Evolutionary conservation across 2,797 vertebrate species (phyloP).

Genomic region (Lepilemur ruficaudatus): DNA sequence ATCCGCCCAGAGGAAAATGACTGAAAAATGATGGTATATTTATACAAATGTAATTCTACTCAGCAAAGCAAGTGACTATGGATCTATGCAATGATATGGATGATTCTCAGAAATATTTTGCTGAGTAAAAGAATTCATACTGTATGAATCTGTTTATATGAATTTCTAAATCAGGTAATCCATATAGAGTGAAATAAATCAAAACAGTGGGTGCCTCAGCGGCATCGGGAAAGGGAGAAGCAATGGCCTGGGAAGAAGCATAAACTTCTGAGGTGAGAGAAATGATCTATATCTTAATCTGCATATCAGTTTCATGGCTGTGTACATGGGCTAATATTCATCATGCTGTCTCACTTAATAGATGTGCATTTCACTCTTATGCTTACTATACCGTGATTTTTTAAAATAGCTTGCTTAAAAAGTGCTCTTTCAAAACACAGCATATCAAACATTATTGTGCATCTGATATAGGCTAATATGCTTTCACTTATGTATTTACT

Average conservation of each 20-base stretch:
- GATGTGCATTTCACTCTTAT: not conserved
- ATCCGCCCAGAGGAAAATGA: not conserved
- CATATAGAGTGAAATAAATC: not conserved
- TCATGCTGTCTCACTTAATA: not conserved
- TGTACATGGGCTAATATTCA: not conserved
- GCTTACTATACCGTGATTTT: not conserved
- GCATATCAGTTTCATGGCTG: not conserved
- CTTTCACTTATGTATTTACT: not conserved
- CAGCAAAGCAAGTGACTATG: not conserved
- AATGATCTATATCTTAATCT: not conserved
- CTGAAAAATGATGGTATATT: not conserved
- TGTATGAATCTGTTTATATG: not conserved
- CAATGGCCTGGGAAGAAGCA: not conserved
- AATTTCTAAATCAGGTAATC: not conserved
- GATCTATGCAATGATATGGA: not conserved
- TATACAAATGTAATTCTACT: not conserved
- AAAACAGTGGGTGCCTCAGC: not conserved
- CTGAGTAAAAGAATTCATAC: not conserved
- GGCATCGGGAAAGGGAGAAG: too few relatives aligned
- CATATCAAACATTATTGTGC: not conserved
- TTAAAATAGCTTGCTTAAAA: not conserved
- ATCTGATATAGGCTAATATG: not conserved
- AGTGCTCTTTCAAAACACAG: not conserved
- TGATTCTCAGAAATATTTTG: not conserved
- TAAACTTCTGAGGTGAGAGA: not conserved